These are phyloP conservation scores for Drosophila albomicans DNA, from an alignment of 1,140 invertebrate species.

Conservation along the genomic window DNA sequence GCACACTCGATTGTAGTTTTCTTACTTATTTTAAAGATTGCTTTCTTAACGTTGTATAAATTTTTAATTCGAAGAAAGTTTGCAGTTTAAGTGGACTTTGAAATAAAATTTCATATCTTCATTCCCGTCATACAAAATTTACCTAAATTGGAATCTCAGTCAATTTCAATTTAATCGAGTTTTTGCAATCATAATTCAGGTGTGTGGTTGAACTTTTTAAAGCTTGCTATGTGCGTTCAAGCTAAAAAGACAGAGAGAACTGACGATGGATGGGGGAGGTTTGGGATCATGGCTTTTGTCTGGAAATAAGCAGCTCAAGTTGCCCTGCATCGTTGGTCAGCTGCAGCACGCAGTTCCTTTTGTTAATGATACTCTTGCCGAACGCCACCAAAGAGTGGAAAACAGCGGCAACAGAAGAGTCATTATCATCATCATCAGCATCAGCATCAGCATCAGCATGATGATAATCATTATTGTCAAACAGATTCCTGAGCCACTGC, in stretches of 20 bases:
- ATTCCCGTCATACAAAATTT: too few species aligned
- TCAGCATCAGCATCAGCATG: slow-evolving; percentile 32
- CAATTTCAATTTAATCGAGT: not conserved
- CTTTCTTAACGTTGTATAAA: too few species aligned
- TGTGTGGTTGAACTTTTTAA: not conserved
- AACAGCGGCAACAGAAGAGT: slow-evolving; percentile 31
- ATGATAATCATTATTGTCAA: slow-evolving; percentile 48
- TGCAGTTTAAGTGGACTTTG: too few species aligned
- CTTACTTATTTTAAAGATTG: too few species aligned
- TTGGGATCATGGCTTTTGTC: slow-evolving; percentile 36
- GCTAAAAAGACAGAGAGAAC: not conserved
- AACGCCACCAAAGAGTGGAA: slow-evolving; percentile 21
- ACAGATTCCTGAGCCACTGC: slow-evolving; percentile 48
- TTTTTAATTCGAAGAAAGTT: too few species aligned
- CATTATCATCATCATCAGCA: slow-evolving; percentile 5
- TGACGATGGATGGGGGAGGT: not conserved
- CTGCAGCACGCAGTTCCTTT: slow-evolving; percentile 77
- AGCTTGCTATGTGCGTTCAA: not conserved
- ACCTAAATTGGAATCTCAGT: too few species aligned
- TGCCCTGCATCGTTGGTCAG: slow-evolving; percentile 48
- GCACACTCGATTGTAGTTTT: too few species aligned
- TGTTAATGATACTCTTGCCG: slow-evolving; percentile 82
- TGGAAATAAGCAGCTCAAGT: slow-evolving; percentile 69
- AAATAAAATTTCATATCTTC: too few species aligned
- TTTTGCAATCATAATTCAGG: not conserved